Percentiles rank a stretch among this genome's conserved stretches.
These are phyloP conservation scores for Boleophthalmus pectinirostris DNA, from an alignment of 2,113 vertebrate species.

Conservation along the genomic window DNA sequence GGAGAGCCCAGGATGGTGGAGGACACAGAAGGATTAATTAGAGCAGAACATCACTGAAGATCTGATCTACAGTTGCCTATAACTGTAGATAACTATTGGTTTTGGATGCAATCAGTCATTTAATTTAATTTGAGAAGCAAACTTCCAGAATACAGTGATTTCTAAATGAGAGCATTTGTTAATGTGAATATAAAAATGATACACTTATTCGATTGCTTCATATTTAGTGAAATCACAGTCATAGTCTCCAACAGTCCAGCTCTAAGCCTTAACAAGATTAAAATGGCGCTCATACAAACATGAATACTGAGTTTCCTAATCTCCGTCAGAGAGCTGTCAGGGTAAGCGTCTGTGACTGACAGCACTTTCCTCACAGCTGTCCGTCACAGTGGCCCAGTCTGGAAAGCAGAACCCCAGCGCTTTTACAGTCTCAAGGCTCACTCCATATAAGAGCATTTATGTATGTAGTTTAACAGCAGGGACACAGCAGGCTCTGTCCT, in stretches of 20 bases:
- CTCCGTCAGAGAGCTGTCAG: slow-evolving; percentile 6
- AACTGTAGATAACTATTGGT: background rate
- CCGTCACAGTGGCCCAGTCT: background rate
- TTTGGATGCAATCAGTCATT: background rate
- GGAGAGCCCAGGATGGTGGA: background rate
- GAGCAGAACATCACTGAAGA: too few species aligned
- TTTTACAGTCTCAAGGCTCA: background rate
- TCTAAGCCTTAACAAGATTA: slow-evolving; percentile 4
- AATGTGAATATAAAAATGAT: background rate
- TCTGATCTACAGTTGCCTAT: background rate
- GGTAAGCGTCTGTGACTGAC: slow-evolving; percentile 5
- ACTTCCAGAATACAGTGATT: background rate
- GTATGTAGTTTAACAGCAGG: background rate
- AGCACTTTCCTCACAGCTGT: background rate
- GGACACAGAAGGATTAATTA: background rate
- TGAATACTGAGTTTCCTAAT: slow-evolving; percentile 6
- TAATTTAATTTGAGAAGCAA: background rate
- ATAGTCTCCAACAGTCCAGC: background rate
- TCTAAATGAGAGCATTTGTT: background rate
- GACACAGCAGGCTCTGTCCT: background rate
- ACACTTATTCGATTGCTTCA: background rate
- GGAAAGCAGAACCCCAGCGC: background rate
- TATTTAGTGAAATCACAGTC: background rate
- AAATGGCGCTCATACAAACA: background rate
- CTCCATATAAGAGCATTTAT: background rate